phyloP scores from a whole-genome alignment of 1,140 invertebrate genomes.

The Linepithema humile region DNA sequence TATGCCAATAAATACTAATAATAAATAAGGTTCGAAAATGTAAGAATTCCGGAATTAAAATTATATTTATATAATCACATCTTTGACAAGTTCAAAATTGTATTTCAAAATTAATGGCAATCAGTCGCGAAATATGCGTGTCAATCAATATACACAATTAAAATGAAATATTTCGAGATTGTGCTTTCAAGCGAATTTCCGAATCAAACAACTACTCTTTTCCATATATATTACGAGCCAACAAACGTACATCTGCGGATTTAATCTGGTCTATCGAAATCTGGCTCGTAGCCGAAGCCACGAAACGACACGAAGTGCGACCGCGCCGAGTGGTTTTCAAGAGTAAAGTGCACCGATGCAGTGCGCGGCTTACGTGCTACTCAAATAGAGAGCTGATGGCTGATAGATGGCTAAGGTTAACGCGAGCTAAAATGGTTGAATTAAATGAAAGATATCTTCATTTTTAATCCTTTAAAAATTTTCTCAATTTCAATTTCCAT shows the following conservation, averaged over 20 bases:
- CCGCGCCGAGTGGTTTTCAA: conserved; percentile 6
- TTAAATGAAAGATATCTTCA: background rate
- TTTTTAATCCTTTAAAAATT: background rate
- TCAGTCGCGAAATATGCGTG: background rate
- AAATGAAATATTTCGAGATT: background rate
- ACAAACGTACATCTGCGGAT: background rate
- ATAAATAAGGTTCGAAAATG: background rate
- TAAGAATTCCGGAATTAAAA: background rate
- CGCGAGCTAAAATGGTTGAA: background rate
- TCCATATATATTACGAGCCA: background rate
- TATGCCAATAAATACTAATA: too few relatives aligned
- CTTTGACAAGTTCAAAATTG: background rate
- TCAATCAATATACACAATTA: background rate
- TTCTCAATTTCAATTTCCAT: background rate
- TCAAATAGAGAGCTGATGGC: background rate
- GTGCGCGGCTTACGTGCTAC: background rate
- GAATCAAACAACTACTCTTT: background rate
- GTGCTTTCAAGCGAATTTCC: background rate
- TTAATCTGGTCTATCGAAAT: conserved; percentile 10
- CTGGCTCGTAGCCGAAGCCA: conserved; percentile 29
- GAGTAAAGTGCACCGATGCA: background rate
- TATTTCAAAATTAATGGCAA: background rate
- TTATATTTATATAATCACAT: background rate
- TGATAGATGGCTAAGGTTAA: background rate
- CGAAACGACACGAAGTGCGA: conserved; percentile 17